Conservation (phyloP, 2,113 vertebrate species). For the Meriones unguiculatus region DNA sequence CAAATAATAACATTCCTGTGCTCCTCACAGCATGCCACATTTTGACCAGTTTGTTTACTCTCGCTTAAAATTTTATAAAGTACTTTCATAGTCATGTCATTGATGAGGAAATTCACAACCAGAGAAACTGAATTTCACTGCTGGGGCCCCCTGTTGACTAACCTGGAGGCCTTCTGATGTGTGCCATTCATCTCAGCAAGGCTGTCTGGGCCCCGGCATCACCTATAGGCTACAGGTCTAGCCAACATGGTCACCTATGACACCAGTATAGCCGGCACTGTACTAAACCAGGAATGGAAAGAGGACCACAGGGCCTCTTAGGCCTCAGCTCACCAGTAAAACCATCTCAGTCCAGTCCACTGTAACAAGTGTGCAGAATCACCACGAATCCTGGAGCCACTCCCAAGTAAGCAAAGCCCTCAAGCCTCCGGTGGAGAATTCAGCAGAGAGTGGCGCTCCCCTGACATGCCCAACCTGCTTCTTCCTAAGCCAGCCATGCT, state of each 20-base stretch:
- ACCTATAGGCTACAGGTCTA: background rate
- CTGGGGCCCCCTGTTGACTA: background rate
- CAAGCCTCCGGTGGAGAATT: background rate
- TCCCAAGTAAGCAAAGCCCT: background rate
- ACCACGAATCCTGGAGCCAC: background rate
- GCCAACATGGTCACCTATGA: fast-evolving
- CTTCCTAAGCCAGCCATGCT: background rate
- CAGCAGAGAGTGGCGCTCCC: background rate
- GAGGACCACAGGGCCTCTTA: fast-evolving
- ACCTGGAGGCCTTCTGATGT: background rate
- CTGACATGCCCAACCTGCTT: background rate
- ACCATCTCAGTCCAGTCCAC: background rate
- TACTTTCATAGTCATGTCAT: background rate
- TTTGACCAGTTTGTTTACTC: background rate
- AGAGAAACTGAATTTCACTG: background rate
- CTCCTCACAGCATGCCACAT: background rate
- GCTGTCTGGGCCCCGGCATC: background rate
- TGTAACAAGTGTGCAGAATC: background rate
- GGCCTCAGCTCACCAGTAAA: background rate
- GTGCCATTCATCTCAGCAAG: too few species aligned
- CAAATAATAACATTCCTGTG: background rate
- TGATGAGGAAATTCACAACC: background rate
- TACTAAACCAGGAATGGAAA: background rate
- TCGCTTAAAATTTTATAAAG: background rate
- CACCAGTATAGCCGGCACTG: fast-evolving